Base-by-base conservation (phyloP, 1,140 invertebrate species). In the Chrysomallon squamiferum region DNA sequence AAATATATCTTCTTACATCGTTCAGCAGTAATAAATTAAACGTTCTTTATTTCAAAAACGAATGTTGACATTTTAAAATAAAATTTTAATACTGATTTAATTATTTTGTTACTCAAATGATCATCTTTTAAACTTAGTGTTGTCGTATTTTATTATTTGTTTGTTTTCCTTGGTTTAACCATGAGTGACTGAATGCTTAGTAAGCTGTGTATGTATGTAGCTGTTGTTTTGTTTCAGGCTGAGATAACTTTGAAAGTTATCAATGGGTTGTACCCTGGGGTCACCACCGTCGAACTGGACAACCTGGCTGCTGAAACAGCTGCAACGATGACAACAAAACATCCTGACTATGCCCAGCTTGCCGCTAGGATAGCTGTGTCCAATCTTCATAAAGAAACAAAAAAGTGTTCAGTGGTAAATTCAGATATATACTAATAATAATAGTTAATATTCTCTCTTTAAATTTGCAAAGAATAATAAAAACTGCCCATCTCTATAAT, bases 251-350 rank as follows among this genome's bases (percentile, higher is more conserved):
- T 86, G 70, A 88, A 89, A 68, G 87, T 99, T 0, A 95, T 99
- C 49, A 93, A 88, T 87, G 96, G 96, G 0, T 88, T 99, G 4
- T 99, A 97, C 83, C 91, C 93, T 71, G 97, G 97, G 11, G 95
- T 99, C 2, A 97, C 94, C 25, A 99, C 97, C 3, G 92, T 96
- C 0, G 95, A 99, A 83, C 86, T 99, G 73, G 97, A 99, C 86
- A 98, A 98, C 86, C 87, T 99, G 63, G 95, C 97, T 60, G 97
- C 97, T 1, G 96, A 99, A 88, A 98, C 93, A 66, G 93, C 95
- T 45, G 96, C 96, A 20, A 95, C 92, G 25, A 94, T 98, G 92
- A 97, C 96, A 0, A 96, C 93, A 6, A 91, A 93, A 79, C 97
- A 99, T 88, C 94, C 96, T 0, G 97, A 99, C 87, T 99, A 98